Conservation (phyloP, 2,113 vertebrate genomes). For the Ginglymostoma cirratum region DNA sequence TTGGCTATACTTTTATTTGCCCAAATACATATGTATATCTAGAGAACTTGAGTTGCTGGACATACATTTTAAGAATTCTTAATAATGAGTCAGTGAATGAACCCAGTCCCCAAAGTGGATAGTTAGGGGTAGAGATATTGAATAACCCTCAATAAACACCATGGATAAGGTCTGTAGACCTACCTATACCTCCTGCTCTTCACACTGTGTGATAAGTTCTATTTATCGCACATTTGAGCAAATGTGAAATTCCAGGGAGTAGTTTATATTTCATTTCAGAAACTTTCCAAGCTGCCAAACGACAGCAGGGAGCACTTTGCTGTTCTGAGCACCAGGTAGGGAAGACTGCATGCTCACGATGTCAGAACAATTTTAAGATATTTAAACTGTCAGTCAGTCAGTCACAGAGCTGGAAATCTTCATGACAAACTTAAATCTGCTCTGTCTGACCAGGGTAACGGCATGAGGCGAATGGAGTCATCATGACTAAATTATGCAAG, state of each 20-base stretch:
- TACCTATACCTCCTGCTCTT: background rate
- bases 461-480: background rate
- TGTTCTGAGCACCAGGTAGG: conserved; percentile 2
- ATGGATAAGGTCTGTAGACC: background rate
- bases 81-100: background rate
- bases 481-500: background rate
- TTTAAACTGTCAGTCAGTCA: conserved; percentile 24
- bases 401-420: background rate
- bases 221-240: background rate
- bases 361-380: background rate
- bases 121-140: background rate
- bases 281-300: background rate
- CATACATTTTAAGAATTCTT: background rate
- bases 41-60: background rate
- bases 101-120: background rate
- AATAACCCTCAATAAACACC: background rate
- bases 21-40: background rate
- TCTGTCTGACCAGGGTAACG: background rate
- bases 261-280: background rate
- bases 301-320: conserved; percentile 17
- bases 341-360: background rate
- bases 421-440: conserved; percentile 17
- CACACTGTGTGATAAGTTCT: background rate
- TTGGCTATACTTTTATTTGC: background rate
- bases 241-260: conserved; percentile 8